These are phyloP conservation scores for Anisognathus igniventris DNA, from an alignment of 2,797 vertebrate species.

Conservation along the genomic window DNA sequence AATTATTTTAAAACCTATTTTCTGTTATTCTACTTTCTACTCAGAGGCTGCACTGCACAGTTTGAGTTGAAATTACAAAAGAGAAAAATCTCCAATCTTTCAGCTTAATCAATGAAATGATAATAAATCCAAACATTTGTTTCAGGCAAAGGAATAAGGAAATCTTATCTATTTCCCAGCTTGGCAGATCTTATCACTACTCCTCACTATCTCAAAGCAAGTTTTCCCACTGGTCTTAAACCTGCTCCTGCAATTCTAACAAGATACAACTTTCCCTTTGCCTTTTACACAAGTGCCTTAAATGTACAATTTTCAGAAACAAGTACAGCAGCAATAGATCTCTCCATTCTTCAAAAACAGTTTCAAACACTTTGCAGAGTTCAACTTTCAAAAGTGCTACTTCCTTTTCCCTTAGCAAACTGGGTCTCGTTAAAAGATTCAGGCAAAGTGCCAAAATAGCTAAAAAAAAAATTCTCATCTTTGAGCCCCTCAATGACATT, in stretches of 20 bases:
- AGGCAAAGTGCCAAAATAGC: neutral
- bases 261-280: neutral
- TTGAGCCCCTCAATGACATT: neutral
- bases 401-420: neutral
- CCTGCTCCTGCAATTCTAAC: neutral
- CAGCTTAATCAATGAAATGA: neutral
- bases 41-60: neutral
- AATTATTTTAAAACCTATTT: slow-evolving; percentile 16
- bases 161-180: neutral
- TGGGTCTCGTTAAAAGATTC: neutral
- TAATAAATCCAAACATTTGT: slow-evolving; percentile 36
- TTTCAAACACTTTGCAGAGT: neutral
- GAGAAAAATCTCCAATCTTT: neutral
- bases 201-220: neutral
- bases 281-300: neutral
- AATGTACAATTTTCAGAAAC: neutral
- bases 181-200: neutral
- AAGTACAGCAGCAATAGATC: neutral
- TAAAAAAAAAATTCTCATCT: neutral
- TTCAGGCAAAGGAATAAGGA: neutral
- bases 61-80: neutral
- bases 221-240: neutral
- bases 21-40: neutral
- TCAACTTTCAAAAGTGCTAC: neutral
- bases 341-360: neutral